phyloP scores from a whole-genome alignment of 2,888 invertebrate genomes.

The Lymantria monacha region DNA sequence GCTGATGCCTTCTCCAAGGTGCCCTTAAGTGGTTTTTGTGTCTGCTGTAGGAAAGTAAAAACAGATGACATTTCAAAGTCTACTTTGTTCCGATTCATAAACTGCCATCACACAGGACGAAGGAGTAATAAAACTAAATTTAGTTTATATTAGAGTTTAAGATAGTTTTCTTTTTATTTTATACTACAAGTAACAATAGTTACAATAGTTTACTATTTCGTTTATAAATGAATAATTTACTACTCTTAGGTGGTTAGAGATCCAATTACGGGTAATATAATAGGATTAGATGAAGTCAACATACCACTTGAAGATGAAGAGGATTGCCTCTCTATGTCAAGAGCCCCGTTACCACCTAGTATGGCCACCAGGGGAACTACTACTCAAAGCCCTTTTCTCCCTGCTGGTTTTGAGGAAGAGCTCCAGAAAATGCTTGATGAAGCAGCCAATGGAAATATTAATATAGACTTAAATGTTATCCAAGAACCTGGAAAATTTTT shows the following conservation, averaged over 20 bases:
- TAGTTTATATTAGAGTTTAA: too few species aligned
- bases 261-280: conserved; percentile 88
- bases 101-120: too few species aligned
- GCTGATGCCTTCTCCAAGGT: too few species aligned
- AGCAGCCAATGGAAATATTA: conserved; percentile 56
- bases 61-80: too few species aligned
- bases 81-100: too few species aligned
- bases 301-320: conserved; percentile 71
- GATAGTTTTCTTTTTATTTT: too few species aligned
- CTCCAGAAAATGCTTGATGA: conserved; percentile 67
- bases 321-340: conserved; percentile 85
- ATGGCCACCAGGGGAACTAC: conserved; percentile 89
- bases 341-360: conserved; percentile 88
- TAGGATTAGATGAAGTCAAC: conserved; percentile 82
- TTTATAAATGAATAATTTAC: too few species aligned
- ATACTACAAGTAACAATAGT: too few species aligned
- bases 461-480: conserved; percentile 59
- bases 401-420: conserved; percentile 89
- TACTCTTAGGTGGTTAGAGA: conserved; percentile 85
- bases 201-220: too few species aligned
- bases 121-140: too few species aligned
- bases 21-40: too few species aligned
- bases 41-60: too few species aligned
- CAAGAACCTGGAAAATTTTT: conserved; percentile 71
- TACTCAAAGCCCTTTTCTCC: conserved; percentile 93